A percentile compares a stretch with the other conserved stretches of the same genome.
Conservation (phyloP, 1,140 invertebrate species). For the Diorhabda carinulata region DNA sequence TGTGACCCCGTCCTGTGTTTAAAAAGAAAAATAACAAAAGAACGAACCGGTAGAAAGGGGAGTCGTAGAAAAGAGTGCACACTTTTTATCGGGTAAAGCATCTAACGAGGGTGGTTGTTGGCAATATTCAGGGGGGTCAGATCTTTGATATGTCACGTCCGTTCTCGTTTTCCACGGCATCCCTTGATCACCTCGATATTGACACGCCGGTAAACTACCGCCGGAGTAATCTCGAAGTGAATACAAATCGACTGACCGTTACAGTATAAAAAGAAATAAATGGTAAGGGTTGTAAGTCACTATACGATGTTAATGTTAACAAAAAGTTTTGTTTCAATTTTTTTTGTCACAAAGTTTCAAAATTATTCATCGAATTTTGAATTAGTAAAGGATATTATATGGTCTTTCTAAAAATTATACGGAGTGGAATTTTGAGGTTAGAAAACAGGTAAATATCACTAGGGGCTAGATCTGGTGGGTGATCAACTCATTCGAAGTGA, state of each 20-base stretch:
- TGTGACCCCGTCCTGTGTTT: background rate
- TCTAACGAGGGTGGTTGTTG: conserved; percentile 40
- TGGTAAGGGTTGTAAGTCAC: too few relatives aligned
- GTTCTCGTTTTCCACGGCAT: conserved; percentile 25
- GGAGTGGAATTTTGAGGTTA: too few relatives aligned
- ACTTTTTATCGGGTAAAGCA: conserved; percentile 38
- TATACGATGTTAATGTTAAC: too few relatives aligned
- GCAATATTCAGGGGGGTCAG: conserved; percentile 29
- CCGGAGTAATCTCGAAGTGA: conserved; percentile 1
- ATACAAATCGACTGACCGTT: background rate
- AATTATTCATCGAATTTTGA: too few relatives aligned
- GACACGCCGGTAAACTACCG: conserved; percentile 18
- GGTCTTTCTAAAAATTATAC: too few relatives aligned
- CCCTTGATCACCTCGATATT: conserved; percentile 22
- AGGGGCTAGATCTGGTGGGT: too few relatives aligned
- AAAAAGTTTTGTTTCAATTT: too few relatives aligned
- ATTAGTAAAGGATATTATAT: too few relatives aligned
- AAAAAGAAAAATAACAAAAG: conserved; percentile 3
- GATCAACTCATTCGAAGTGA: too few relatives aligned
- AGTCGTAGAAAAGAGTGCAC: conserved; percentile 25
- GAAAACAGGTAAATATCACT: too few relatives aligned
- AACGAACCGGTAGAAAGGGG: background rate
- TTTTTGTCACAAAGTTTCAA: too few relatives aligned
- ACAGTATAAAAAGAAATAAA: too few relatives aligned
- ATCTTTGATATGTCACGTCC: conserved; percentile 44